These are phyloP conservation scores for Parnassius orleans DNA, from an alignment of 2,888 invertebrate species.

Conservation along the genomic window DNA sequence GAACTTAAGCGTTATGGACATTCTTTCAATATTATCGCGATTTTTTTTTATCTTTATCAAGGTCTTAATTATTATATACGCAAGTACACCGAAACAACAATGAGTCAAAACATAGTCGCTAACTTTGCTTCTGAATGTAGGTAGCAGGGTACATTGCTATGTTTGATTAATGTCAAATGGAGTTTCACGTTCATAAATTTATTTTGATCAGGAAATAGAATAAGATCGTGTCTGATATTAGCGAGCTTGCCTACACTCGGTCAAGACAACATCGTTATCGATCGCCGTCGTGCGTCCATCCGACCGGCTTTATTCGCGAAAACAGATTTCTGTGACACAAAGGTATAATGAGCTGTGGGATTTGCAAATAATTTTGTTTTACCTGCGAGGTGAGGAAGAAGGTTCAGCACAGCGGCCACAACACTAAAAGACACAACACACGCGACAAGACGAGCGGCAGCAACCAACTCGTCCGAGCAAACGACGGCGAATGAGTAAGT, in stretches of 20 bases:
- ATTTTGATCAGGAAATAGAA: conserved; percentile 42
- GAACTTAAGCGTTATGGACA: not conserved
- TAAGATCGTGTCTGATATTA: conserved; percentile 44
- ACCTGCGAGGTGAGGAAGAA: conserved; percentile 58
- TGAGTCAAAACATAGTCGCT: not conserved
- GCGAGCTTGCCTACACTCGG: conserved; percentile 49
- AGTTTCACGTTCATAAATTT: conserved; percentile 18
- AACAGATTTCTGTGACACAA: conserved; percentile 55
- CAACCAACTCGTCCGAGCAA: conserved; percentile 65
- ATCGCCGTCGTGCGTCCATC: conserved; percentile 64
- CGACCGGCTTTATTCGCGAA: conserved; percentile 51
- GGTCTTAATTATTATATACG: conserved; percentile 8
- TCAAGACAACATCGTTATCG: conserved; percentile 75
- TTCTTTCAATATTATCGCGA: conserved; percentile 17
- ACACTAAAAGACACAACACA: conserved; percentile 69
- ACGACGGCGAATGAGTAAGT: conserved; percentile 69
- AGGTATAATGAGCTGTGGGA: conserved; percentile 31
- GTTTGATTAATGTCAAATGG: conserved; percentile 11
- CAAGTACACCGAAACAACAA: conserved; percentile 9
- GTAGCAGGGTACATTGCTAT: not conserved
- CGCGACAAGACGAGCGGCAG: conserved; percentile 66
- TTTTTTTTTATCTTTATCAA: conserved; percentile 20
- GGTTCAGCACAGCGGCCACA: conserved; percentile 61
- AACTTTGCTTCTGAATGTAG: not conserved
- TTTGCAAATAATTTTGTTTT: conserved; percentile 37